These are phyloP conservation scores for Adoxophyes honmai DNA, from an alignment of 1,140 invertebrate species.

Conservation along the genomic window DNA sequence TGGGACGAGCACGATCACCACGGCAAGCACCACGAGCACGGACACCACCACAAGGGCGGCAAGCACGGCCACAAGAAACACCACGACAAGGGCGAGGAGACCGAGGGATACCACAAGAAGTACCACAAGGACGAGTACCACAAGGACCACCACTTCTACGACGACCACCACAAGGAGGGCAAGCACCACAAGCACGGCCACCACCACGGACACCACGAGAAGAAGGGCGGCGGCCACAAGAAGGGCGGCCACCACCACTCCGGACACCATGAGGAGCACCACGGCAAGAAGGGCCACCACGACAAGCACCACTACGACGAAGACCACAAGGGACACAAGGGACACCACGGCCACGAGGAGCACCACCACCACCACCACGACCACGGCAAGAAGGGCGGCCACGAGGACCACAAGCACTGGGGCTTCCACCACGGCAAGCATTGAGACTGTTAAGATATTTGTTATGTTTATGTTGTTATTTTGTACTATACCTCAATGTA, in stretches of 20 bases:
- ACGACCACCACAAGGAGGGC: conserved; percentile 81
- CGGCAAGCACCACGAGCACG: conserved; percentile 82
- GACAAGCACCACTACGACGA: conserved; percentile 80
- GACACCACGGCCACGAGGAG: conserved; percentile 81
- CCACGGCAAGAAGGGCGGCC: conserved; percentile 82
- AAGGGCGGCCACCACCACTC: conserved; percentile 81
- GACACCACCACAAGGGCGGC: conserved; percentile 81
- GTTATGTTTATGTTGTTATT: conserved; percentile 43
- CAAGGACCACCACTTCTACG: conserved; percentile 84
- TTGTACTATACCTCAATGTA: conserved; percentile 44
- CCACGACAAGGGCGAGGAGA: conserved; percentile 81
- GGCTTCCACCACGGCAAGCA: conserved; percentile 75
- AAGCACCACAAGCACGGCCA: conserved; percentile 81
- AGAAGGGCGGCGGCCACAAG: conserved; percentile 79
- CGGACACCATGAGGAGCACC: conserved; percentile 80
- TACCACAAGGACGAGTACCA: conserved; percentile 85
- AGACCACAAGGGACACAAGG: conserved; percentile 82
- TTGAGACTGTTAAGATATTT: conserved; percentile 49
- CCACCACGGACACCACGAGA: conserved; percentile 79
- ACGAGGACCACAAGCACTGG: conserved; percentile 83
- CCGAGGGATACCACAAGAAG: conserved; percentile 82
- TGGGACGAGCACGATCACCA: conserved; percentile 83
- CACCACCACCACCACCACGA: conserved; percentile 82
- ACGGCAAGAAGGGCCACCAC: conserved; percentile 80
- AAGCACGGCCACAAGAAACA: conserved; percentile 80